phyloP scores from a whole-genome alignment of 2,888 invertebrate genomes.

The Vanessa cardui region DNA sequence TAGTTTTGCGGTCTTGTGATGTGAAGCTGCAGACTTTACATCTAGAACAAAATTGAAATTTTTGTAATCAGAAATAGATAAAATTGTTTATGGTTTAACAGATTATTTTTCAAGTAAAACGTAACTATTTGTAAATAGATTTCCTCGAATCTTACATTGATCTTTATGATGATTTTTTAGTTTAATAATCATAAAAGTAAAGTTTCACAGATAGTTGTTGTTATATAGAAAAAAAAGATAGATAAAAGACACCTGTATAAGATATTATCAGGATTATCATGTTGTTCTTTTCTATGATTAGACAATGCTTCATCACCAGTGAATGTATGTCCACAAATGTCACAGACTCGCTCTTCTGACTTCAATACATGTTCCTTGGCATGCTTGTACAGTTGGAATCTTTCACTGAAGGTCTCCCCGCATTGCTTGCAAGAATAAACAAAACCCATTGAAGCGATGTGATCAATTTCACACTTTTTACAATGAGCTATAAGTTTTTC shows the following conservation, averaged over 20 bases:
- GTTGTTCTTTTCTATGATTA: conserved; percentile 63
- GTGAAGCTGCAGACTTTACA: conserved; percentile 84
- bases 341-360: conserved; percentile 61
- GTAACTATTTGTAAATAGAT: too few relatives aligned
- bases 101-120: too few relatives aligned
- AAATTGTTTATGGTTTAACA: neutral
- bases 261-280: conserved; percentile 54
- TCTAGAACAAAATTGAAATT: conserved; percentile 45
- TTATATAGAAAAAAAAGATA: neutral
- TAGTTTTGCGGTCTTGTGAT: conserved; percentile 80
- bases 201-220: too few relatives aligned
- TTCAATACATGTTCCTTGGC: conserved; percentile 66
- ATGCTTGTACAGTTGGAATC: conserved; percentile 67
- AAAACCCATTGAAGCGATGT: conserved; percentile 54
- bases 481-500: conserved; percentile 61
- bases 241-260: conserved; percentile 56
- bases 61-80: conserved; percentile 23
- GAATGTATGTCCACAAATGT: conserved; percentile 66
- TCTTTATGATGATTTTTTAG: too few relatives aligned
- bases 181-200: too few relatives aligned
- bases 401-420: conserved; percentile 62
- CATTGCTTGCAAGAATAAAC: conserved; percentile 72
- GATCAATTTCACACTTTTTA: conserved; percentile 61
- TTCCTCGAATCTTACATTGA: too few relatives aligned
- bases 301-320: conserved; percentile 57